Base-by-base conservation (phyloP, 1,140 invertebrate genomes). In the Hermetia illucens region DNA sequence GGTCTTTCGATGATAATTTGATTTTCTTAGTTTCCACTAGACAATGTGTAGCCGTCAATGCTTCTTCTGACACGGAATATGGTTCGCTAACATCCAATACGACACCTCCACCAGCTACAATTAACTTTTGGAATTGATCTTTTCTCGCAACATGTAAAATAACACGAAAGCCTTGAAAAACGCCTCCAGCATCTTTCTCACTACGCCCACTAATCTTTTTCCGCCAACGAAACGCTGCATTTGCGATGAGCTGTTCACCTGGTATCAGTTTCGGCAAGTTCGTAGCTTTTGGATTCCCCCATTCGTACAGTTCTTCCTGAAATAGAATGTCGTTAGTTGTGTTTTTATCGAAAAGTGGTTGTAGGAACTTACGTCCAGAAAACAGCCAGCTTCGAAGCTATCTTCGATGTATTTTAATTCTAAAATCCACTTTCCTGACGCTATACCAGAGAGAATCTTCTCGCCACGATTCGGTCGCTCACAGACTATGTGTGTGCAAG, bases 381-480 rank as follows among this genome's bases (percentile, higher is more conserved):
- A 89, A 36, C 51, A 49, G 1, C 73, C 72, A 12, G 68, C 66
- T 21, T 66, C 52, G 15, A 71, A 54, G 36, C 77, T 84, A 31
- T 75, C 68, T 10, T 75, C 68, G 6, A 92, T 61, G 51, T 89
- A 93, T 1, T 73, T 72, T 2, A 74, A 70, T 51, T 87, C 79
- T 6, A 93, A 55, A 2, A 93, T 68, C 87, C 86, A 92, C 51
- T 85, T 83, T 18, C 90, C 89, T 0, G 79, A 69, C 0, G 89
- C 87, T 24, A 93, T 74, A 45, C 77, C 78, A 3, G 77, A 75
- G 2, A 93, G 64, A 59, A 83, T 72, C 62, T 91, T 91, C 65
- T 93, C 88, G 54, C 84, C 90, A 44, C 84, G 72, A 12, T 71
- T 67, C 0, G 78, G 77, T 41, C 71, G 74, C 16, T 74, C 60